Conservation (phyloP, 2,797 vertebrate genomes). For the Coranthus polyacanthus region DNA sequence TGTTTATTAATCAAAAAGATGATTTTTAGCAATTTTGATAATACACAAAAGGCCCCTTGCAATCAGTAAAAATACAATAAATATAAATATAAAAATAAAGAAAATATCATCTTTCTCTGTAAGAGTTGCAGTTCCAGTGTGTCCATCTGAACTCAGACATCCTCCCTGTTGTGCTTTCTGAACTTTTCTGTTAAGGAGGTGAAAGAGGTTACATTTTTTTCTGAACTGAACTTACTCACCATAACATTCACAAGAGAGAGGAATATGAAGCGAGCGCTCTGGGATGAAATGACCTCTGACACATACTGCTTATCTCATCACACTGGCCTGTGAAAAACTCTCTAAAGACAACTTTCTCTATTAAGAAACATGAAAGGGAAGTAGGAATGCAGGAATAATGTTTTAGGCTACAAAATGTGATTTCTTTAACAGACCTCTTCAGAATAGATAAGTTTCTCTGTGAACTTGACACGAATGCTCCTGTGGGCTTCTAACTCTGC, state of each 20-base stretch:
- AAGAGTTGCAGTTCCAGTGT: not conserved
- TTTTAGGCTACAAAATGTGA: conserved; percentile 43
- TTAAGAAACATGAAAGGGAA: conserved; percentile 52
- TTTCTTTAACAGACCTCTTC: conserved; percentile 35
- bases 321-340: conserved; percentile 20
- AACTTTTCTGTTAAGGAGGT: conserved; percentile 36
- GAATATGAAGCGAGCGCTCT: conserved; percentile 16
- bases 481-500: conserved; percentile 30
- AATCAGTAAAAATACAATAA: conserved; percentile 13
- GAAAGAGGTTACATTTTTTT: conserved; percentile 27
- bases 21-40: not conserved
- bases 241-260: conserved; percentile 28
- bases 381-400: conserved; percentile 38
- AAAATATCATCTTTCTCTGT: conserved; percentile 7
- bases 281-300: conserved; percentile 59
- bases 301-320: conserved; percentile 47
- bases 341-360: conserved; percentile 32
- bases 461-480: conserved; percentile 34
- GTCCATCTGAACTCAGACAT: conserved; percentile 21
- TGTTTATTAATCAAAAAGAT: conserved; percentile 2
- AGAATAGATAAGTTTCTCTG: conserved; percentile 37
- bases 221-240: conserved; percentile 21
- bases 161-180: conserved; percentile 21
- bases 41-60: not conserved
- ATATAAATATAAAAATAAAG: too few relatives aligned